These are phyloP conservation scores for Melanotaenia maccullochi DNA, from an alignment of 2,797 vertebrate genomes.

Conservation along the genomic window DNA sequence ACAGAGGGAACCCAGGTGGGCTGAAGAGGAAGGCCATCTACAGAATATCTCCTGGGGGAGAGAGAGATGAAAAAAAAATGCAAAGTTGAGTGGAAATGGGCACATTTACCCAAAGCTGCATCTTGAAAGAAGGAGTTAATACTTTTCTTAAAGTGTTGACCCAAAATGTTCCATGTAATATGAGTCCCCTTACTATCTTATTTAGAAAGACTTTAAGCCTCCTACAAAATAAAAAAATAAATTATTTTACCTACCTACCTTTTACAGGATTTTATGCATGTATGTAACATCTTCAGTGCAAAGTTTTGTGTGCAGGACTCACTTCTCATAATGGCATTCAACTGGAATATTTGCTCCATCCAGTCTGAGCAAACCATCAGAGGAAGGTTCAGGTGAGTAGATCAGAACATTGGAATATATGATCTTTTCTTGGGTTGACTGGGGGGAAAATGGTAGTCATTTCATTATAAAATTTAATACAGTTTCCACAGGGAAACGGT, in stretches of 20 bases:
- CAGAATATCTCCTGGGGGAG: constrained; percentile 62
- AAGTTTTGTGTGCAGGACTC: constrained; percentile 6
- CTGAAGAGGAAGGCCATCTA: constrained; percentile 55
- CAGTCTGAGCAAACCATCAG: constrained; percentile 66
- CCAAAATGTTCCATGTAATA: too few species aligned
- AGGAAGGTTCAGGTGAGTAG: constrained; percentile 68
- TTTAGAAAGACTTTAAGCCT: too few species aligned
- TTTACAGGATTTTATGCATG: too few species aligned
- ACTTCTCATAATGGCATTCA: constrained; percentile 79
- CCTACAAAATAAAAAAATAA: too few species aligned
- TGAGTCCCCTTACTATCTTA: too few species aligned
- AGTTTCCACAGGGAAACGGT: not conserved
- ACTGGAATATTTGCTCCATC: constrained; percentile 65
- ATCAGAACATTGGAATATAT: constrained; percentile 74
- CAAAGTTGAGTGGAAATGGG: too few species aligned
- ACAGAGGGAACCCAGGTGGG: constrained; percentile 70
- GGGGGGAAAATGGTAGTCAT: not conserved
- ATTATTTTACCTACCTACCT: too few species aligned
- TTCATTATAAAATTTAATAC: not conserved
- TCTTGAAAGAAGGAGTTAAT: too few species aligned
- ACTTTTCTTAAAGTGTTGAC: too few species aligned
- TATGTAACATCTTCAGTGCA: too few species aligned
- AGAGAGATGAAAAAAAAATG: not conserved
- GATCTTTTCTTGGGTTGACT: constrained; percentile 71
- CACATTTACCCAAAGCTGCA: too few species aligned